A percentile compares a stretch with the other conserved stretches of the same genome.
phyloP scores from a whole-genome alignment of 2,797 vertebrate species.

The Peromyscus attwateri region DNA sequence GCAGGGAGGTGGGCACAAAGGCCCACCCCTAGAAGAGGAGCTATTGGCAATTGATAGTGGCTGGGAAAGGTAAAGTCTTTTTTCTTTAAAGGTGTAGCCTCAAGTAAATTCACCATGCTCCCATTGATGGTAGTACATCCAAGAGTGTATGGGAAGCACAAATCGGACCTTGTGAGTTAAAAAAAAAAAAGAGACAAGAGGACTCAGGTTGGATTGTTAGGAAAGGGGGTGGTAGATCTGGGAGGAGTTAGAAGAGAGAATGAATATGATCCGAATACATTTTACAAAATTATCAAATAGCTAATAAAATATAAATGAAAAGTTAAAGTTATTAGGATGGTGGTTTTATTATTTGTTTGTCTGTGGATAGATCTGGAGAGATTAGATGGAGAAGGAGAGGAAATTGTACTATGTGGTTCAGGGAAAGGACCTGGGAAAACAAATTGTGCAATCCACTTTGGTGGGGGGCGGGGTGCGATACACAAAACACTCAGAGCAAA shows the following conservation, averaged over 20 bases:
- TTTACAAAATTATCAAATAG: not conserved
- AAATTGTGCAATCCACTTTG: not conserved
- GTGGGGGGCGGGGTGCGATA: not conserved
- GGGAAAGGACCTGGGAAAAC: conserved; percentile 21
- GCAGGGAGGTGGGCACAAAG: too few relatives aligned
- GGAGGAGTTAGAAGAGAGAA: not conserved
- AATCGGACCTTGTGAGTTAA: not conserved
- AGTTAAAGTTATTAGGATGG: conserved; percentile 23
- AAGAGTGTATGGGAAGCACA: not conserved
- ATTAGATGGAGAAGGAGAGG: not conserved
- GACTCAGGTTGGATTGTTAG: not conserved
- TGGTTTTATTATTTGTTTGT: conserved; percentile 44
- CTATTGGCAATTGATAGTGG: too few relatives aligned
- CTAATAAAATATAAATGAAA: not conserved
- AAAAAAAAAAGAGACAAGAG: too few relatives aligned
- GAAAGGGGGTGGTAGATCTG: not conserved
- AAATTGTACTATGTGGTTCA: not conserved
- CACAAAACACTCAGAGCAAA: conserved; percentile 29
- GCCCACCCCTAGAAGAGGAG: not conserved
- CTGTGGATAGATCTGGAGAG: not conserved
- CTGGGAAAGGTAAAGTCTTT: not conserved
- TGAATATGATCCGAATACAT: not conserved
- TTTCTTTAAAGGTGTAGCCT: not conserved
- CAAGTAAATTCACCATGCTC: too few relatives aligned
- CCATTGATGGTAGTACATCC: not conserved